phyloP scores from a whole-genome alignment of 2,888 invertebrate species.

The Lasioglossum lativentre region DNA sequence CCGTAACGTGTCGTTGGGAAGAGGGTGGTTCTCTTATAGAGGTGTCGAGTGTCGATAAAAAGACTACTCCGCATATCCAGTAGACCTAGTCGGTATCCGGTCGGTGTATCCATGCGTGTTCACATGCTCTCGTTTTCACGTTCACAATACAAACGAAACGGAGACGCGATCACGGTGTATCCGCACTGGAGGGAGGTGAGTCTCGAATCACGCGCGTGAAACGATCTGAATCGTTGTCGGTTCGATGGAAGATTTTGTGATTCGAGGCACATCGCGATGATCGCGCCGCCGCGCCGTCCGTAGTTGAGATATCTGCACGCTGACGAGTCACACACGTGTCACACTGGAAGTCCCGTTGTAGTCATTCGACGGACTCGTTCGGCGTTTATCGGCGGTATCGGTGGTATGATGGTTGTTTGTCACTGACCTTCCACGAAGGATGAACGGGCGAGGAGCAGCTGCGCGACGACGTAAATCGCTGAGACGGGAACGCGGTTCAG shows the following conservation, averaged over 20 bases:
- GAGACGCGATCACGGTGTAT: constrained; percentile 8
- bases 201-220: neutral
- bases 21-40: too few relatives aligned
- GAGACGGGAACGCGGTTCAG: constrained; percentile 79
- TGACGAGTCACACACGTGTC: constrained; percentile 7
- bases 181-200: neutral
- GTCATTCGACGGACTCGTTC: neutral
- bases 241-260: neutral
- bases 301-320: neutral
- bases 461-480: constrained; percentile 77
- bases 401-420: constrained; percentile 27
- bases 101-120: neutral
- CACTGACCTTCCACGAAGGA: constrained; percentile 81
- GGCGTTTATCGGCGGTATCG: neutral
- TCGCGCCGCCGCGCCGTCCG: neutral
- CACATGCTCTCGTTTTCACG: neutral
- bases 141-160: neutral
- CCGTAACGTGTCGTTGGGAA: neutral
- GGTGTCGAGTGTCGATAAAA: too few relatives aligned
- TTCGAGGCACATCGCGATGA: neutral
- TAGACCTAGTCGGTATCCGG: neutral
- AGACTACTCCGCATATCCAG: neutral
- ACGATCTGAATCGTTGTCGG: neutral
- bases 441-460: constrained; percentile 70
- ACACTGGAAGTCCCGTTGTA: neutral